These are phyloP conservation scores for Cyanoderma ruficeps DNA, from an alignment of 2,113 vertebrate genomes.

Conservation along the genomic window DNA sequence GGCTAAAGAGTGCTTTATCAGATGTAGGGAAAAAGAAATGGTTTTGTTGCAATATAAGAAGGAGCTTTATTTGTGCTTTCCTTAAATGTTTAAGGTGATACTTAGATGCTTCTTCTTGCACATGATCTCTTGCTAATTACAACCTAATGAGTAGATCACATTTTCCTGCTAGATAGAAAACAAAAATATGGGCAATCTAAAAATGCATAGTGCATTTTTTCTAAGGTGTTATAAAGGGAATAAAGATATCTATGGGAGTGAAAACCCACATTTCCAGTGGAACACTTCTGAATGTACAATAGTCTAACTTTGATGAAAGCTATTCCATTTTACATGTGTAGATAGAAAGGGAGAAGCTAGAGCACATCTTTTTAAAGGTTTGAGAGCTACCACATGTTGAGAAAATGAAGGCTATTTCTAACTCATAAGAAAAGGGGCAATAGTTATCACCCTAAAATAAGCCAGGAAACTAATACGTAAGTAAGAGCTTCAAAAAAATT, in stretches of 20 bases:
- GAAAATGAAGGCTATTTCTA: background rate
- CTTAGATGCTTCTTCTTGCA: background rate
- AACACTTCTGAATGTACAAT: background rate
- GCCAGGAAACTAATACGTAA: background rate
- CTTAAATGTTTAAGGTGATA: background rate
- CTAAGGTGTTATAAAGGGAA: background rate
- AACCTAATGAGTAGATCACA: background rate
- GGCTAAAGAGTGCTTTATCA: background rate
- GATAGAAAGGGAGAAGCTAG: background rate
- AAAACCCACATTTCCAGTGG: background rate
- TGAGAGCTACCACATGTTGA: too few species aligned
- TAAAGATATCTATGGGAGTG: background rate
- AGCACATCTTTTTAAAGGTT: background rate
- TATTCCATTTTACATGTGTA: background rate
- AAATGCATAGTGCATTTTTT: background rate
- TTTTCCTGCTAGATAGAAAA: background rate
- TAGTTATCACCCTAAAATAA: background rate
- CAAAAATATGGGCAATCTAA: background rate
- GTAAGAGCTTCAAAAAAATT: background rate
- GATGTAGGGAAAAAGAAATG: background rate
- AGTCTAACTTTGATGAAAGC: background rate
- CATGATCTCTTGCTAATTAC: background rate
- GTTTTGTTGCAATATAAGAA: background rate
- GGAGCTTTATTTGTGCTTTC: background rate
- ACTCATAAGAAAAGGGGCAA: conserved; percentile 18